A percentile compares a stretch with the other conserved stretches of the same genome.
Conservation (phyloP, 2,113 vertebrate species). For the Irena cyanogastra region DNA sequence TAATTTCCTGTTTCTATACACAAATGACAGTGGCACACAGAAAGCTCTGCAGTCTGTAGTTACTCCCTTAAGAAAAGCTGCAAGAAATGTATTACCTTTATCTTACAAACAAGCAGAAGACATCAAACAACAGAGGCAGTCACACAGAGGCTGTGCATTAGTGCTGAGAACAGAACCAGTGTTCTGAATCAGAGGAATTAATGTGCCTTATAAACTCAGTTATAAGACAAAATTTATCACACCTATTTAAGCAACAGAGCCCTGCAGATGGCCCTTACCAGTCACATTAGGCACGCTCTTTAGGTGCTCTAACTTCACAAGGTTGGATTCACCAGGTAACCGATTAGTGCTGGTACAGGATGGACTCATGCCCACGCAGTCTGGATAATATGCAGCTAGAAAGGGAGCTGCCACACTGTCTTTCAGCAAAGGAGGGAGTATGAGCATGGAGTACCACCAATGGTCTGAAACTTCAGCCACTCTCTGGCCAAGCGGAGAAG, state of each 20-base stretch:
- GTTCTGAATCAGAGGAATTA: not conserved
- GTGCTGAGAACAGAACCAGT: not conserved
- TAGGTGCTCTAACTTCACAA: constrained; percentile 80
- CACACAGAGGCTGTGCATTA: not conserved
- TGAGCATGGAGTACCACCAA: constrained; percentile 98
- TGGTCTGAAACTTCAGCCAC: constrained; percentile 91
- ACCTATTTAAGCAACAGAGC: constrained; percentile 18
- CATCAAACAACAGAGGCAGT: not conserved
- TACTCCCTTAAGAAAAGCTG: not conserved
- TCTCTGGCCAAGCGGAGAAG: constrained; percentile 75
- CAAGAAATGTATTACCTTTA: not conserved
- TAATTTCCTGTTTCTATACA: not conserved
- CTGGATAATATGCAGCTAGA: constrained; percentile 92
- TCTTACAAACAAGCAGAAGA: not conserved
- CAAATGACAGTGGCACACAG: not conserved
- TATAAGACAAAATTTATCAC: not conserved
- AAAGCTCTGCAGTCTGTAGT: not conserved
- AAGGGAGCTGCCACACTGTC: constrained; percentile 92
- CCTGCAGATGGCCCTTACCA: constrained; percentile 65
- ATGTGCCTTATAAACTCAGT: not conserved
- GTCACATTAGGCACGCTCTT: constrained; percentile 68
- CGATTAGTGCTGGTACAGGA: constrained; percentile 81
- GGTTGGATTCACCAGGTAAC: constrained; percentile 60
- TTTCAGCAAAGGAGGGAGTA: constrained; percentile 93
- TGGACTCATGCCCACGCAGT: constrained; percentile 99